Conservation (phyloP, 2,113 vertebrate species). For the Crypturellus undulatus region DNA sequence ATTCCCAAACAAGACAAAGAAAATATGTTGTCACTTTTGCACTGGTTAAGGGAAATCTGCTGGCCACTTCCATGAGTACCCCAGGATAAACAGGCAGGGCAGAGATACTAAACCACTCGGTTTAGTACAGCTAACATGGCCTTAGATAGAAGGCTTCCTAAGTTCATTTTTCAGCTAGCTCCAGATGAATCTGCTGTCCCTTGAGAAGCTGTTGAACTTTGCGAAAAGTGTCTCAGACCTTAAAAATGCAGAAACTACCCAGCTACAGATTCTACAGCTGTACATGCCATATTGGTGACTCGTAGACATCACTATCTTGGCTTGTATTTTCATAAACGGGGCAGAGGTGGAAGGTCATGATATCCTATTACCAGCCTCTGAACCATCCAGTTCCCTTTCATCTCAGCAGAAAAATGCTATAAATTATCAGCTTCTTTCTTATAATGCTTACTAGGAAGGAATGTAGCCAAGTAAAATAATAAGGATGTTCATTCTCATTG, state of each 20-base stretch:
- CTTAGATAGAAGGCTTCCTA: neutral
- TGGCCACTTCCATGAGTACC: neutral
- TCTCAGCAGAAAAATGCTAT: neutral
- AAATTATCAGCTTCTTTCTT: neutral
- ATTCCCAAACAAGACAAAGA: neutral
- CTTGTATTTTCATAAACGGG: constrained; percentile 3
- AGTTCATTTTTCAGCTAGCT: neutral
- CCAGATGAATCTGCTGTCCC: neutral
- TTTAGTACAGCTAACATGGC: neutral
- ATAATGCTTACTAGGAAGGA: neutral
- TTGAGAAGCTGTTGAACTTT: neutral
- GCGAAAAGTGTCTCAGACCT: neutral
- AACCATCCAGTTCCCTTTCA: neutral
- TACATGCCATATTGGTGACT: neutral
- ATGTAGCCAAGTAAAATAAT: constrained; percentile 15
- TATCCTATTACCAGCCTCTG: neutral
- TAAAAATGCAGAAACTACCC: neutral
- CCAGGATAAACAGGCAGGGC: neutral
- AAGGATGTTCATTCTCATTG: constrained; percentile 37
- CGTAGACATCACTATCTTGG: neutral
- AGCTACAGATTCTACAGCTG: neutral
- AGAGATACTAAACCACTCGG: neutral
- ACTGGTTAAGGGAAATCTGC: neutral
- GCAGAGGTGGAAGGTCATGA: constrained; percentile 31
- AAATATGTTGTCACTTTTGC: neutral